A percentile compares a stretch with the other conserved stretches of the same genome.
Conservation (phyloP, 2,888 invertebrate genomes). For the Drosophila trichaetosa region DNA sequence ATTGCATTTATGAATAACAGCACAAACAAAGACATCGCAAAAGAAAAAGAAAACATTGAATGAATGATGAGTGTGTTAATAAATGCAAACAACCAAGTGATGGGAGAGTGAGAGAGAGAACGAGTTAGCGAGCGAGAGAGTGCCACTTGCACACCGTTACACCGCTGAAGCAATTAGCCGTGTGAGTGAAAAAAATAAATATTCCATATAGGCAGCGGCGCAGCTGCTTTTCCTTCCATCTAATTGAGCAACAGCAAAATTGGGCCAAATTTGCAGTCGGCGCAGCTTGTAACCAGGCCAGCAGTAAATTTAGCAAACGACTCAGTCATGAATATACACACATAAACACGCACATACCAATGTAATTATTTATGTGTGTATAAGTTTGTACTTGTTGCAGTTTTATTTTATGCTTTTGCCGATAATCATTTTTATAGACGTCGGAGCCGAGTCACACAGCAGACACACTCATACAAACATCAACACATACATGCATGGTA, state of each 20-base stretch:
- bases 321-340: slow-evolving; percentile 68
- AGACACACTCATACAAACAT: slow-evolving; percentile 5
- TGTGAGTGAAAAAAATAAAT: slow-evolving; percentile 51
- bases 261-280: slow-evolving; percentile 80
- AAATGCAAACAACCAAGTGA: slow-evolving; percentile 8
- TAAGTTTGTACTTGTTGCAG: slow-evolving; percentile 32
- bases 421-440: slow-evolving; percentile 54
- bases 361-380: neutral
- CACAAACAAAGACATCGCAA: slow-evolving; percentile 27
- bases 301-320: slow-evolving; percentile 74
- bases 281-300: slow-evolving; percentile 71
- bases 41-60: slow-evolving; percentile 46
- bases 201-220: slow-evolving; percentile 60
- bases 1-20: slow-evolving; percentile 73
- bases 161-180: slow-evolving; percentile 35
- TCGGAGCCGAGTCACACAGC: slow-evolving; percentile 39
- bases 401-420: slow-evolving; percentile 40
- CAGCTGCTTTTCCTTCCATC: slow-evolving; percentile 36
- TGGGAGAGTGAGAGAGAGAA: slow-evolving; percentile 18
- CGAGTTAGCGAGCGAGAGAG: slow-evolving; percentile 13
- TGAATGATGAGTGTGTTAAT: slow-evolving; percentile 44
- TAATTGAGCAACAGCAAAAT: slow-evolving; percentile 71
- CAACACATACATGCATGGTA: neutral
- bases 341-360: neutral
- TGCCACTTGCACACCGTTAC: slow-evolving; percentile 34